Percentiles rank a stretch among this genome's conserved stretches.
Evolutionary conservation across 2,888 invertebrate genomes (phyloP).

Genomic region (Elaeidobius kamerunicus): DNA sequence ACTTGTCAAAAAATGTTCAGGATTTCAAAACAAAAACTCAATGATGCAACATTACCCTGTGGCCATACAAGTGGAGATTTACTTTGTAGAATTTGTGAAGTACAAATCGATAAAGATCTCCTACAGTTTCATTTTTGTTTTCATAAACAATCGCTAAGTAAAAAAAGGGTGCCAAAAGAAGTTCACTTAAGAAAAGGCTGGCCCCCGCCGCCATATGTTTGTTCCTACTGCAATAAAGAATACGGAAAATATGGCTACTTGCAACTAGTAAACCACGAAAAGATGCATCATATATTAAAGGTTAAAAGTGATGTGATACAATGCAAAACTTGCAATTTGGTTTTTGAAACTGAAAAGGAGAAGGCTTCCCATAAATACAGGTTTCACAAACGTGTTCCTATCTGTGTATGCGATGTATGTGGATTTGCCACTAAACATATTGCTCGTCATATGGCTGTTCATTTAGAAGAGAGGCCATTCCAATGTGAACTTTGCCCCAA

Average conservation of each 20-base stretch:
- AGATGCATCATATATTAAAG: constrained; percentile 6
- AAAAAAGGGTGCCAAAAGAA: constrained; percentile 2
- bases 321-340: constrained; percentile 40
- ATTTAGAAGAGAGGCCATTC: constrained; percentile 16
- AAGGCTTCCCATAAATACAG: constrained; percentile 36
- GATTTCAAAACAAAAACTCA: constrained; percentile 1
- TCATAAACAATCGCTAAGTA: constrained; percentile 4
- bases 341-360: constrained; percentile 37
- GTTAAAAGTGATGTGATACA: constrained; percentile 12
- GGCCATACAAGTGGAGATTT: constrained; percentile 8
- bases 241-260: constrained; percentile 18
- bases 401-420: constrained; percentile 23
- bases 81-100: constrained; percentile 15
- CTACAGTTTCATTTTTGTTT: constrained; percentile 11
- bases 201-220: constrained; percentile 25
- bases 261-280: constrained; percentile 18
- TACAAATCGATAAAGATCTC: constrained; percentile 1
- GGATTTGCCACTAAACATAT: constrained; percentile 26
- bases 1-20: constrained; percentile 5
- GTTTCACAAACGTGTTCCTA: constrained; percentile 20
- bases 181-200: constrained; percentile 14
- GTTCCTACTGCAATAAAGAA: constrained; percentile 18
- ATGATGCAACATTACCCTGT: constrained; percentile 1
- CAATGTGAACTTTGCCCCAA: constrained; percentile 33
- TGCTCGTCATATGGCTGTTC: constrained; percentile 21